Conservation (phyloP, 2,113 vertebrate genomes). For the Danionella cerebrum region DNA sequence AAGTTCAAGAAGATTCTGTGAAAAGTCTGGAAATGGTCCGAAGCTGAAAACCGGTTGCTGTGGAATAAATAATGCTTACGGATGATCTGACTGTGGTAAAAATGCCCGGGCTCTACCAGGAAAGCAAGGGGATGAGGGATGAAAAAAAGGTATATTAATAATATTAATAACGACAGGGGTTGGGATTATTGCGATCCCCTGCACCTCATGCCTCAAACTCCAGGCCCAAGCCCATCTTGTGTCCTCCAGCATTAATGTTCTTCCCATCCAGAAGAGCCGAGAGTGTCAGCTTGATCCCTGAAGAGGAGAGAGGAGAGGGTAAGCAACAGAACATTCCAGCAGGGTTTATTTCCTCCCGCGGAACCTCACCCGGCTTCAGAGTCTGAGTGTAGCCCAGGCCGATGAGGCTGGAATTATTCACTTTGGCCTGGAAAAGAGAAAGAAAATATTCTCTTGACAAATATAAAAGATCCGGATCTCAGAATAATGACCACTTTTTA, state of each 20-base stretch:
- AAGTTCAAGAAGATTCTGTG: no score
- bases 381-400: slow-evolving; percentile 95
- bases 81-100: no score
- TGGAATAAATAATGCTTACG: no score
- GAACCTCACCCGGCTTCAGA: slow-evolving; percentile 88
- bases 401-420: slow-evolving; percentile 96
- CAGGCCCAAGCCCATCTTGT: slow-evolving; percentile 92
- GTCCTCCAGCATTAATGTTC: slow-evolving; percentile 90
- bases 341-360: no score
- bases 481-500: no score
- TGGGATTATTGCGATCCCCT: slow-evolving; percentile 42
- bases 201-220: slow-evolving; percentile 90
- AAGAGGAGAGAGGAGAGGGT: not conserved
- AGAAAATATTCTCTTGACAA: not conserved
- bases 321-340: not conserved
- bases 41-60: no score
- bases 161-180: slow-evolving; percentile 34
- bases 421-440: slow-evolving; percentile 77
- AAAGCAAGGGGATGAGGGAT: slow-evolving; percentile 75
- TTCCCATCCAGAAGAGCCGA: slow-evolving; percentile 94
- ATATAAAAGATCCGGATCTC: not conserved
- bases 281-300: slow-evolving; percentile 91
- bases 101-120: slow-evolving; percentile 68
- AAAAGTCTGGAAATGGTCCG: no score
- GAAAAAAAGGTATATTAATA: slow-evolving; percentile 66